Evolutionary conservation across 2,113 vertebrate genomes (phyloP).

Genomic region (Romanogobio albipinnatus): DNA sequence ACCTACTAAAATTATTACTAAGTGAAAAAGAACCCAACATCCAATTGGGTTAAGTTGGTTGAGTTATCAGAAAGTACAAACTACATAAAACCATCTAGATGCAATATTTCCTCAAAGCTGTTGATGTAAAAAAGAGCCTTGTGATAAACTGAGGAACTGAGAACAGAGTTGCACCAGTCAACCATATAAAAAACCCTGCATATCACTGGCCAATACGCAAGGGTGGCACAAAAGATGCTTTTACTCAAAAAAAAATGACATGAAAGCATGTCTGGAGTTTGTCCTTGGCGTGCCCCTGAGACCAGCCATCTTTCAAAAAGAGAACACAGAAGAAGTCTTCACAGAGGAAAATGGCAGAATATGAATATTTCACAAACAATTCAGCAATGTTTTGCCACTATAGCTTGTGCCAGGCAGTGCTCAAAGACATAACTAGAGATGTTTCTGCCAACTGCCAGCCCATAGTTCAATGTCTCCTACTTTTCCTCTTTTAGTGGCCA

Average conservation of each 20-base stretch:
- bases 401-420: not conserved
- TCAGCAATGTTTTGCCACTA: not conserved
- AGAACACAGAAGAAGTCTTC: not conserved
- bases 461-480: no score
- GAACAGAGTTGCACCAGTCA: not conserved
- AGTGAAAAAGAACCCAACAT: not conserved
- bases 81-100: not conserved
- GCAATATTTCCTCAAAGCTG: not conserved
- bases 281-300: constrained; percentile 18
- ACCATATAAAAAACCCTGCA: constrained; percentile 23
- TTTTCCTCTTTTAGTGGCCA: not conserved
- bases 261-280: constrained; percentile 37
- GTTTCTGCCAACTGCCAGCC: not conserved
- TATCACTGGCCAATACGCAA: not conserved
- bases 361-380: not conserved
- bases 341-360: not conserved
- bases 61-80: constrained; percentile 2
- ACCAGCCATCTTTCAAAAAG: constrained; percentile 12
- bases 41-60: not conserved
- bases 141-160: not conserved
- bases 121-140: constrained; percentile 1
- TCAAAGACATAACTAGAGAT: not conserved
- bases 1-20: not conserved
- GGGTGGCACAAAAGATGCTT: not conserved
- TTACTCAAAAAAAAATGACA: constrained; percentile 12